Conservation (phyloP, 2,888 invertebrate species). For the Chelonus formosanus region DNA sequence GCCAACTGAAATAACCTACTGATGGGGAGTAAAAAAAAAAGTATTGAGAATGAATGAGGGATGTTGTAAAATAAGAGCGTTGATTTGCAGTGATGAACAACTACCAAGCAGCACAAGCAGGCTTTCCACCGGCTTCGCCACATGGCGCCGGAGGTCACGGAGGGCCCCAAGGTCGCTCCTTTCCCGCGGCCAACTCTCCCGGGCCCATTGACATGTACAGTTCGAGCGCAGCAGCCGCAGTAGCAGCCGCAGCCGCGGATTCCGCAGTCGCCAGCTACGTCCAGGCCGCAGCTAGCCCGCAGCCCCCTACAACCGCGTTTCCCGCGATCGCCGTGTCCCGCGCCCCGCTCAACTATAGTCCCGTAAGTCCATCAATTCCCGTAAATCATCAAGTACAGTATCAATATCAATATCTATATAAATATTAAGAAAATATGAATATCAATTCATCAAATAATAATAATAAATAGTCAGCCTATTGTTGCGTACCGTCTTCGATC, state of each 20-base stretch:
- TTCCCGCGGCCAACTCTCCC: conserved; percentile 92
- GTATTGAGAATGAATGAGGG: conserved; percentile 18
- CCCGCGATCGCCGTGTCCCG: conserved; percentile 93
- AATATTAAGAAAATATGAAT: not conserved
- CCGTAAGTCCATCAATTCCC: conserved; percentile 72
- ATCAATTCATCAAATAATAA: not conserved
- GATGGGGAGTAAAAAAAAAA: not conserved
- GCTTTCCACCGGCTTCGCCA: conserved; percentile 84
- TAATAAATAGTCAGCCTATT: not conserved
- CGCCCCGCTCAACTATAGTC: conserved; percentile 92
- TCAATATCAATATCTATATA: not conserved
- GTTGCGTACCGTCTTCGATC: no score
- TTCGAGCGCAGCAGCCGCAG: conserved; percentile 77
- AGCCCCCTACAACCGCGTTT: conserved; percentile 87
- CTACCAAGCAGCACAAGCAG: conserved; percentile 84
- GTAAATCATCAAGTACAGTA: conserved; percentile 1
- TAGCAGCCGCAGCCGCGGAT: conserved; percentile 70
- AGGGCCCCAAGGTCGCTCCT: conserved; percentile 74
- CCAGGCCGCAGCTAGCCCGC: conserved; percentile 94
- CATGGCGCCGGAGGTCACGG: conserved; percentile 72
- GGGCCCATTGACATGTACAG: conserved; percentile 94
- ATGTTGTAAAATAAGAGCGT: conserved; percentile 35
- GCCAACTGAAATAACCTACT: no score
- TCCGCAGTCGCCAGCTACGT: conserved; percentile 87
- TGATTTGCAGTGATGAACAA: conserved; percentile 90